phyloP scores from a whole-genome alignment of 2,113 vertebrate species.

The Scatophagus argus region DNA sequence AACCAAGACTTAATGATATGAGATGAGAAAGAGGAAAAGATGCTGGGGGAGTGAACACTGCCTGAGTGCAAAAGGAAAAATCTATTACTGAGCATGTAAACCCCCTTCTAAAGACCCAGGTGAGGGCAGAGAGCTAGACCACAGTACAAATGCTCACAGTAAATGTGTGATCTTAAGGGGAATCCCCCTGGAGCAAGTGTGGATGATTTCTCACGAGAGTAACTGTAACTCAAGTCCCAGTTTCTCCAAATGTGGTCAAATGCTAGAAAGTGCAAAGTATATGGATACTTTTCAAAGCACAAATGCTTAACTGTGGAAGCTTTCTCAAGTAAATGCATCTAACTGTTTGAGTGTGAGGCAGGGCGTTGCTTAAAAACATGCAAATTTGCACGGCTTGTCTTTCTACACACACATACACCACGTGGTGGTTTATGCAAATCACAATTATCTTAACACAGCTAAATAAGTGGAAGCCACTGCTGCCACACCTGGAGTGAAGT shows the following conservation, averaged over 20 bases:
- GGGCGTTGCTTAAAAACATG: slow-evolving; percentile 17
- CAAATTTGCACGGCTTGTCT: slow-evolving; percentile 31
- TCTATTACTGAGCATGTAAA: slow-evolving; percentile 30
- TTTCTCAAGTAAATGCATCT: slow-evolving; percentile 7
- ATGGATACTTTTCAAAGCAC: background rate
- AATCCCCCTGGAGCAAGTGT: slow-evolving; percentile 16
- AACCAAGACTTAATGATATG: slow-evolving; percentile 44
- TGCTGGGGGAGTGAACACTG: background rate
- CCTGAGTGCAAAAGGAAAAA: slow-evolving; percentile 17
- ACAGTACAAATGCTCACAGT: slow-evolving; percentile 19
- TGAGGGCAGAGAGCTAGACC: background rate
- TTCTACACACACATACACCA: slow-evolving; percentile 13
- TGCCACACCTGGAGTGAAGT: background rate
- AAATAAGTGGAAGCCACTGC: slow-evolving; percentile 1
- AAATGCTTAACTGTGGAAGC: background rate
- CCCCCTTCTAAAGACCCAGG: slow-evolving; percentile 13
- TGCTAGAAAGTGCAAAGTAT: background rate
- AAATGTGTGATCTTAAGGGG: slow-evolving; percentile 36
- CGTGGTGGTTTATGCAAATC: slow-evolving; percentile 47
- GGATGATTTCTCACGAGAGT: slow-evolving; percentile 8
- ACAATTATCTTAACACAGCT: slow-evolving; percentile 17
- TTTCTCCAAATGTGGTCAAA: background rate
- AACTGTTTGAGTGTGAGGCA: slow-evolving; percentile 25
- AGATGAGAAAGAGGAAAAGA: slow-evolving; percentile 30
- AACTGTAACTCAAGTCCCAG: background rate